Evolutionary conservation across 2,888 invertebrate genomes (phyloP), one percentile per base, ranked within the genome.

Genomic region (Dolomedes plantarius): DNA sequence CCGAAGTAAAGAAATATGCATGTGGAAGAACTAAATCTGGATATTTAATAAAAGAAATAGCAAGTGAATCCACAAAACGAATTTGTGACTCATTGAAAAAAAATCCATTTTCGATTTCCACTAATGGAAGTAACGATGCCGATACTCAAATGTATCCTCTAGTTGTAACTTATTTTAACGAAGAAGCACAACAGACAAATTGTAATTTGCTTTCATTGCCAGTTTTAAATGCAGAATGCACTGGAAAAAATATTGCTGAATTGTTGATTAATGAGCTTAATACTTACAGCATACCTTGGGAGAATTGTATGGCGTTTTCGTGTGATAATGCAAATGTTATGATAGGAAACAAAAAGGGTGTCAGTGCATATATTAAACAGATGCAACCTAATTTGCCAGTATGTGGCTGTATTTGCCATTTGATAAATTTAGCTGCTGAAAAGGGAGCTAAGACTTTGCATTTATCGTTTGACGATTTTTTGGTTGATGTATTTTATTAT

Each of bases 141-240:
- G 68, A 68, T 6, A 1, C 19, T 27, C 68, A 68, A 6, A n/a
- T 68, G 36, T 68, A 68, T n/a, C 68, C 31, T 0, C 36, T 68
- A 3, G 31, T 68, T 3, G 68, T 68, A 27, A 68, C 68, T 1
- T 68, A 68, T 13, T n/a, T n/a, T n/a, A n/a, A n/a, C n/a, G n/a
- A n/a, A n/a, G n/a, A n/a, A n/a, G n/a, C n/a, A n/a, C n/a, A n/a
- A n/a, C n/a, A n/a, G n/a, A n/a, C n/a, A n/a, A n/a, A n/a, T n/a
- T n/a, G n/a, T n/a, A n/a, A n/a, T n/a, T n/a, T n/a, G n/a, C n/a
- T n/a, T n/a, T n/a, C n/a, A n/a, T n/a, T n/a, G n/a, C n/a, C n/a
- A n/a, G n/a, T n/a, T n/a, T n/a, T n/a, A n/a, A n/a, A n/a, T n/a
- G n/a, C n/a, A n/a, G n/a, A n/a, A n/a, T n/a, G n/a, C n/a, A n/a